Percentiles rank a stretch among this genome's conserved stretches.
Evolutionary conservation across 1,140 invertebrate genomes (phyloP).

Genomic region (Hermetia illucens): DNA sequence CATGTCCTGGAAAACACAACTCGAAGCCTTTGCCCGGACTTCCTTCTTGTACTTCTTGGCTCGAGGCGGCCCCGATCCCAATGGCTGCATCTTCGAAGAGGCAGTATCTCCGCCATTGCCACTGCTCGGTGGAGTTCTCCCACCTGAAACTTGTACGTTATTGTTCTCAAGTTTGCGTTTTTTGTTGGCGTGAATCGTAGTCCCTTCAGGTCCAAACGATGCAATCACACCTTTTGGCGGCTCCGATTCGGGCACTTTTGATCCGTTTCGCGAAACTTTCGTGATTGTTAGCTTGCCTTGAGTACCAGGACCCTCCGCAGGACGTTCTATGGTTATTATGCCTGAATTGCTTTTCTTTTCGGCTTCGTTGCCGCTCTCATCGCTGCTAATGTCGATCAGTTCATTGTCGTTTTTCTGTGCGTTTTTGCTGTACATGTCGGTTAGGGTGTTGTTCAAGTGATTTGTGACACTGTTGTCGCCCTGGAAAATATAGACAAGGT

Average conservation of each 20-base stretch:
- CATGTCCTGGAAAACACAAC: conserved; percentile 54
- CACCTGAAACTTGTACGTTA: no score
- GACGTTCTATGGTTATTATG: neutral
- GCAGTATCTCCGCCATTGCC: no score
- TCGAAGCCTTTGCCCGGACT: conserved; percentile 21
- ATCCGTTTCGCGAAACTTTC: no score
- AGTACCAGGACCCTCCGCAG: neutral
- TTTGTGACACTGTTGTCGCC: conserved; percentile 2
- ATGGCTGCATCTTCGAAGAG: no score
- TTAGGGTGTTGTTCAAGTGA: conserved; percentile 32
- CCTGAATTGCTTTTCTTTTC: no score
- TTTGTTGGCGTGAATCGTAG: no score
- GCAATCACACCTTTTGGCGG: no score
- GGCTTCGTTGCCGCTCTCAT: conserved; percentile 35
- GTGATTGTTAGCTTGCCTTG: neutral
- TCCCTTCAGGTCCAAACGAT: no score
- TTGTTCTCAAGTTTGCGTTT: no score
- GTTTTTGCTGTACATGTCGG: conserved; percentile 36
- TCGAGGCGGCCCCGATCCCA: neutral
- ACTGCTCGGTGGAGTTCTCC: no score
- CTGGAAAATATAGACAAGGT: neutral
- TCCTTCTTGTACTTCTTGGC: conserved; percentile 27
- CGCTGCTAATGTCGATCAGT: conserved; percentile 42
- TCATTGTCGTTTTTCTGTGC: conserved; percentile 20
- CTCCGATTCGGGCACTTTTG: no score